Evolutionary conservation across 64 coral and sea anemone genomes (phyloP), one percentile per base, ranked within the genome.

Genomic region (Acropora tenuis): DNA sequence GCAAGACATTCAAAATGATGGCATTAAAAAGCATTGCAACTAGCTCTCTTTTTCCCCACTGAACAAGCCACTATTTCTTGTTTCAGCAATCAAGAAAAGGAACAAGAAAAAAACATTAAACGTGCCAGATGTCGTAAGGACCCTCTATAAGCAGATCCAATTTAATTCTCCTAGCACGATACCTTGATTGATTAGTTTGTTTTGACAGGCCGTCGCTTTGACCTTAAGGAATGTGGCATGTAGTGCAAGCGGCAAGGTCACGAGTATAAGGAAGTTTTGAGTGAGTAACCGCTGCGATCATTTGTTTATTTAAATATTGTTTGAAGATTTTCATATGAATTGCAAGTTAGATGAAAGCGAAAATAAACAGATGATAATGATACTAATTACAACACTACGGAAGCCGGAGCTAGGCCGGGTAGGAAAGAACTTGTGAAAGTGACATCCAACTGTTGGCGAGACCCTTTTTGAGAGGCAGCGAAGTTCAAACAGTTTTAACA

Each of bases 1-100:
- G 65, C 16, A 85, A 85, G 11, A 85, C 61, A 72, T 45, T n/a
- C 47, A 85, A 71, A 71, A 69, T 19, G 7, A 68, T 10, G 15
- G 12, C 68, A 8, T 8, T 3, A 45, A 85, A 47, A 16, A 20
- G 18, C 45, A 69, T 72, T 15, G 63, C 71, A 2, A 17, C 60
- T 17, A 18, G 82, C 71, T 48, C 17, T 20, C 8, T 10, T 44
- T 84, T 13, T 5, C 47, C 12, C 16, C 16, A 18, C 48, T 20
- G 6, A 47, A 5, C 17, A 69, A 71, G 40, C 40, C 16, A 17
- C 44, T 17, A 16, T 47, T 48, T 17, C 16, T 44, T 85, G 19
- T 85, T 18, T 48, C 17, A 16, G 30, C 30, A 30, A 30, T 30
- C 30, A 7, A 3, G 6, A 17, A 30, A 69, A 69, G 63, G 63